These are phyloP conservation scores for Thelaira solivaga DNA, from an alignment of 2,888 invertebrate genomes.

Conservation along the genomic window DNA sequence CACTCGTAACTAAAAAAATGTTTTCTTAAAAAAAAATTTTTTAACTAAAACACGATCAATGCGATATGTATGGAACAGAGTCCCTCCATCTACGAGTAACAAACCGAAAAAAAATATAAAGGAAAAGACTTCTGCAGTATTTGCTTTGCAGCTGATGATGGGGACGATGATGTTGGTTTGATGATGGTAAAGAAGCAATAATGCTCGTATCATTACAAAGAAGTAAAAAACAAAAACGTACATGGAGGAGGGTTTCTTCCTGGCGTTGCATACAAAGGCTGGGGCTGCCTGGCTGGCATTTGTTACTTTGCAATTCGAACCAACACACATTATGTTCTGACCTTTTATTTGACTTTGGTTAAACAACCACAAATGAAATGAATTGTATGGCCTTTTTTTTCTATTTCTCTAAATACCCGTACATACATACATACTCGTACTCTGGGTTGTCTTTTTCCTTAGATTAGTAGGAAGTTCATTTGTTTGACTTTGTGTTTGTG, in stretches of 20 bases:
- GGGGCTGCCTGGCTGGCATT: too few relatives aligned
- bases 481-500: slow-evolving; percentile 2
- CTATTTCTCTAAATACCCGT: slow-evolving; percentile 1
- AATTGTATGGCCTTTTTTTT: slow-evolving; percentile 24
- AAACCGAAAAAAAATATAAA: too few relatives aligned
- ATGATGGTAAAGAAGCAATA: slow-evolving; percentile 13
- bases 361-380: slow-evolving; percentile 33
- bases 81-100: slow-evolving; percentile 11
- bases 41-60: slow-evolving; percentile 48
- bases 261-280: slow-evolving; percentile 26
- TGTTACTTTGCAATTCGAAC: slow-evolving; percentile 1
- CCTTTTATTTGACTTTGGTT: slow-evolving; percentile 60
- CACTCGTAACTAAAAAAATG: background rate
- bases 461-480: slow-evolving; percentile 51
- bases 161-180: background rate
- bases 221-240: too few relatives aligned
- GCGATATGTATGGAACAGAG: slow-evolving; percentile 20
- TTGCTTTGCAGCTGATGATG: slow-evolving; percentile 36
- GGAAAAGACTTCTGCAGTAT: slow-evolving; percentile 45
- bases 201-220: slow-evolving; percentile 11
- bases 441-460: slow-evolving; percentile 28
- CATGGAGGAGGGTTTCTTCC: slow-evolving; percentile 38
- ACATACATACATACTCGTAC: too few relatives aligned
- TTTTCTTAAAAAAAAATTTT: background rate
- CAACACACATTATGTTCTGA: slow-evolving; percentile 62